These are phyloP conservation scores for Meta bourneti DNA, from an alignment of 2,888 invertebrate species.

Conservation along the genomic window DNA sequence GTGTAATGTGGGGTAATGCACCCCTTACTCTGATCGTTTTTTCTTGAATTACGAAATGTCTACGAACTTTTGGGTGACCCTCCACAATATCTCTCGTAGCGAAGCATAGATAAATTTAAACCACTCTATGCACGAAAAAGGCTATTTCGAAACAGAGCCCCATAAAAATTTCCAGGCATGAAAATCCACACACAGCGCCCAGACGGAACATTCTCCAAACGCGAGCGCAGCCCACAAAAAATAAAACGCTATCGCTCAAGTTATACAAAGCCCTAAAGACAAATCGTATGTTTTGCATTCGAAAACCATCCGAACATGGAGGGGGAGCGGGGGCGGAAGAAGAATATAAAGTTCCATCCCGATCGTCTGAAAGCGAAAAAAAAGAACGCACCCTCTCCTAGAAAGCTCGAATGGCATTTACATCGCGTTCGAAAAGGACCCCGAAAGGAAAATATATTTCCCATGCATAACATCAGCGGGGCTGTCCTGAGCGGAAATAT, in stretches of 20 bases:
- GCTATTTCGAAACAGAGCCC: neutral
- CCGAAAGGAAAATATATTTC: slow-evolving; percentile 41
- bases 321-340: neutral
- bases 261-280: slow-evolving; percentile 71
- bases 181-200: neutral
- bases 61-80: too few relatives aligned
- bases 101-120: neutral
- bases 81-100: too few relatives aligned
- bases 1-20: too few relatives aligned
- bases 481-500: slow-evolving; percentile 1
- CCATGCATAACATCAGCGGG: slow-evolving; percentile 57
- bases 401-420: slow-evolving; percentile 52
- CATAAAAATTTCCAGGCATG: neutral
- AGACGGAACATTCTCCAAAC: neutral
- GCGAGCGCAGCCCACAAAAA: neutral
- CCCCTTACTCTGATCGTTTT: too few relatives aligned
- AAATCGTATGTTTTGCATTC: slow-evolving; percentile 76
- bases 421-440: slow-evolving; percentile 3
- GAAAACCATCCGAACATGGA: slow-evolving; percentile 54
- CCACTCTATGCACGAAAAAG: neutral
- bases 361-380: slow-evolving; percentile 27
- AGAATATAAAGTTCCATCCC: neutral
- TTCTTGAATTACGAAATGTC: too few relatives aligned
- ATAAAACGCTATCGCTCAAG: slow-evolving; percentile 38
- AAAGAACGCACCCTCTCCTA: slow-evolving; percentile 9